A percentile compares a stretch with the other conserved stretches of the same genome.
phyloP scores from a whole-genome alignment of 2,888 invertebrate species.

The Ceriagrion tenellum region DNA sequence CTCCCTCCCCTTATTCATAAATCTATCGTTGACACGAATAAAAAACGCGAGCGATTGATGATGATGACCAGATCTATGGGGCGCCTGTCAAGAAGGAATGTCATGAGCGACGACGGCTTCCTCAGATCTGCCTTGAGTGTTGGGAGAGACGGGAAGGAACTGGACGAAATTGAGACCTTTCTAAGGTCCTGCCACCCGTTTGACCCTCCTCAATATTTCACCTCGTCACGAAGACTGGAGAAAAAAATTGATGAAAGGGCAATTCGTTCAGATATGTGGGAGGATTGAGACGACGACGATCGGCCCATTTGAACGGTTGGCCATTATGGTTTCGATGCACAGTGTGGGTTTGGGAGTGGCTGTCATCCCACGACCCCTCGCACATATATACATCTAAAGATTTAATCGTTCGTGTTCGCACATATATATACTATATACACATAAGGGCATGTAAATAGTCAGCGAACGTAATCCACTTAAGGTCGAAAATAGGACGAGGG shows the following conservation, averaged over 20 bases:
- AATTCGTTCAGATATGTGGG: background rate
- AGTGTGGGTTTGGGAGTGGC: background rate
- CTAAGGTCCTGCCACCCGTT: background rate
- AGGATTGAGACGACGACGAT: background rate
- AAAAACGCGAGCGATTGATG: background rate
- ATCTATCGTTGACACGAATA: too few relatives aligned
- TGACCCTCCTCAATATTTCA: slow-evolving; percentile 13
- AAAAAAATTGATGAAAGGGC: background rate
- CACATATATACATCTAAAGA: background rate
- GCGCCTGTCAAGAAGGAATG: background rate
- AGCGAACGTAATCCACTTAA: background rate
- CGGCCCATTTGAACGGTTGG: background rate
- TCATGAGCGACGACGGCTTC: background rate
- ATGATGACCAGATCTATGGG: background rate
- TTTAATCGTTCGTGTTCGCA: background rate
- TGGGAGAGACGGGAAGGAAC: background rate
- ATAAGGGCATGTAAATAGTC: background rate
- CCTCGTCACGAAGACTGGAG: background rate
- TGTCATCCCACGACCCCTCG: background rate
- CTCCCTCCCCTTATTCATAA: too few relatives aligned
- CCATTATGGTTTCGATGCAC: background rate
- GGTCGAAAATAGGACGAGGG: background rate
- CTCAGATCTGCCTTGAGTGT: background rate
- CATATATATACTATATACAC: background rate
- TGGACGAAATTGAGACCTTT: background rate